Base-by-base conservation (phyloP, 1,140 invertebrate species). In the Drosophila elegans region DNA sequence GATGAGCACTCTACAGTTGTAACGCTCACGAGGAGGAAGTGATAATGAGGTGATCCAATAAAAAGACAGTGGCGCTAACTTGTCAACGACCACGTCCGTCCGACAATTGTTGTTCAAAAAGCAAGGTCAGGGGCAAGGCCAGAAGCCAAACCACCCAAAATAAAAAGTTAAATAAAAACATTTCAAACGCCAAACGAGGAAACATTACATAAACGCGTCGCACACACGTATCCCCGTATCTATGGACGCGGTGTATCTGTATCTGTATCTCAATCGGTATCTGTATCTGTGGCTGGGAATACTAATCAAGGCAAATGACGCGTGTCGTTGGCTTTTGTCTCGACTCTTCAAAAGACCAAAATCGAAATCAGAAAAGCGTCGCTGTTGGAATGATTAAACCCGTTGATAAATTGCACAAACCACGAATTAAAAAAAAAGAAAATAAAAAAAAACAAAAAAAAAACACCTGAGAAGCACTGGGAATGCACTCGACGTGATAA, bases 271-370 rank as follows among this genome's bases (percentile, higher is more conserved):
- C 41, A 54, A 49, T 52, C 41, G 21, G 46, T 57, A 57, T 57
- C n/a, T 63, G 48, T 62, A 52, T 63, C 46, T 71, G 38, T 32
- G 34, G 13, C n/a, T 45, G 56, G 52, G 67, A 41, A 67, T 85
- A 85, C 78, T 81, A 85, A 85, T 86, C 63, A 81, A 69, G 63
- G 39, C 56, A 68, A 85, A 78, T 85, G 81, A 85, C 82, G 81
- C 82, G 81, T 85, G 82, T 85, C 82, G 68, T 66, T 69, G 73
- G 64, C 46, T 69, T 54, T 76, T 75, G 71, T 68, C 48, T 71
- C 42, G 27, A 41, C 45, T 72, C 52, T 76, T 55, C 66, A 69
- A 56, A 63, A 55, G 44, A 44, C 42, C 44, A 55, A 74, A 68
- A 74, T 63, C 49, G 51, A 69, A 45, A 45, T 51, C 64, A 67